Evolutionary conservation across 2,888 invertebrate genomes (phyloP).

Genomic region (Carabus problematicus): DNA sequence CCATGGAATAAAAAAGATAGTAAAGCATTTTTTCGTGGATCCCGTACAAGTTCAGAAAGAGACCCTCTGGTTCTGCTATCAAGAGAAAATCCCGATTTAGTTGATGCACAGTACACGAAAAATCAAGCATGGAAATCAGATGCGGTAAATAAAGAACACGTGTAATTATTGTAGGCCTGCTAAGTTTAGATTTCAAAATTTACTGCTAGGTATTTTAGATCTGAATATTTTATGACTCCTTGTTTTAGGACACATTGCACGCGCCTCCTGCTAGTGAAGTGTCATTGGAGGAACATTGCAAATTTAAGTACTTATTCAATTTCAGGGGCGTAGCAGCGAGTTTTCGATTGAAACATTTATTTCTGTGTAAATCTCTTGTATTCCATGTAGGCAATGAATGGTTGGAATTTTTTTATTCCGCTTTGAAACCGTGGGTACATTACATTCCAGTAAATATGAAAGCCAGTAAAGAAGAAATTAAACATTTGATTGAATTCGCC

Average conservation of each 20-base stretch:
- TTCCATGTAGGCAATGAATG: conserved; percentile 95
- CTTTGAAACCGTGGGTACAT: conserved; percentile 93
- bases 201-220: conserved; percentile 14
- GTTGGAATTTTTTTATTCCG: conserved; percentile 93
- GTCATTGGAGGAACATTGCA: conserved; percentile 89
- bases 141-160: conserved; percentile 62
- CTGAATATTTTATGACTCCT: background rate
- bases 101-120: conserved; percentile 94
- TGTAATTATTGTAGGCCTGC: background rate
- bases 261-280: conserved; percentile 85
- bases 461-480: conserved; percentile 73
- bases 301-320: conserved; percentile 93
- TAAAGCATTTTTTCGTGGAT: conserved; percentile 90
- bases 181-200: conserved; percentile 24
- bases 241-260: conserved; percentile 81
- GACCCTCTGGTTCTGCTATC: conserved; percentile 88
- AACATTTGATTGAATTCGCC: conserved; percentile 77
- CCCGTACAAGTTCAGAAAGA: conserved; percentile 89
- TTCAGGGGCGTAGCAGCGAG: conserved; percentile 97
- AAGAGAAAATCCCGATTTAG: conserved; percentile 74
- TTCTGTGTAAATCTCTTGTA: conserved; percentile 89
- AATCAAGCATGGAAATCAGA: conserved; percentile 99
- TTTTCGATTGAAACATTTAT: conserved; percentile 94
- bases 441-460: conserved; percentile 82
- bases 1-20: conserved; percentile 79